Evolutionary conservation across 2,113 vertebrate species (phyloP), one percentile per base, ranked within the genome.

Genomic region (Hymenochirus boettgeri): DNA sequence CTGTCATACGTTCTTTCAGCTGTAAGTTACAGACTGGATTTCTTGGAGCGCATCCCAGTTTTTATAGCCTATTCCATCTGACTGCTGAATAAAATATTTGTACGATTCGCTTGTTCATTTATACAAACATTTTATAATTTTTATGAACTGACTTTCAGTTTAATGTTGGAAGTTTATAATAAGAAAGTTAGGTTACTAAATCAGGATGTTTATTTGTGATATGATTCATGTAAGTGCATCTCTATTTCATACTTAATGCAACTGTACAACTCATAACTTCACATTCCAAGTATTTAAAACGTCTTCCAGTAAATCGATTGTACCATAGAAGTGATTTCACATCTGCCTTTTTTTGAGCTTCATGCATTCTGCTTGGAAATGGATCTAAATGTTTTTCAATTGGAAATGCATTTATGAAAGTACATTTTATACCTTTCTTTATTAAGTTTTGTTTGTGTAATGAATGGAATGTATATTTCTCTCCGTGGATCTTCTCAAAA

Each of bases 41-140:
- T 58, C 46, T 59, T 67, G 64, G 64, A 67, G 46, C 17, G 45
- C 19, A 42, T 57, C 64, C 64, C 55, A 67, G 64, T 52, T 59
- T 59, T 39, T 58, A 57, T 27, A 39, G 55, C 55, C 42, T 52
- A 25, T 24, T 29, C 64, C 64, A 59, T 67, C 56, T 42, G 64
- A 67, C 46, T 52, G 64, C 64, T 52, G 46, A 67, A 67, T 59
- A 67, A 51, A 67, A 67, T 67, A 67, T 67, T 67, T 33, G 12
- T 67, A 67, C 45, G 59, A 67, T 59, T 67, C 59, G 52, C 64
- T 67, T n/a, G 37, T 58, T 59, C 64, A 67, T 67, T 67, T 67
- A 37, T 52, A 57, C 64, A 67, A 67, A 67, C 64, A 67, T 67
- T 67, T 67, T 52, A 58, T 67, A 67, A 59, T 52, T 67, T 67